Evolutionary conservation across 2,113 vertebrate genomes (phyloP).

Genomic region (Rhegmatorhina hoffmannsi): DNA sequence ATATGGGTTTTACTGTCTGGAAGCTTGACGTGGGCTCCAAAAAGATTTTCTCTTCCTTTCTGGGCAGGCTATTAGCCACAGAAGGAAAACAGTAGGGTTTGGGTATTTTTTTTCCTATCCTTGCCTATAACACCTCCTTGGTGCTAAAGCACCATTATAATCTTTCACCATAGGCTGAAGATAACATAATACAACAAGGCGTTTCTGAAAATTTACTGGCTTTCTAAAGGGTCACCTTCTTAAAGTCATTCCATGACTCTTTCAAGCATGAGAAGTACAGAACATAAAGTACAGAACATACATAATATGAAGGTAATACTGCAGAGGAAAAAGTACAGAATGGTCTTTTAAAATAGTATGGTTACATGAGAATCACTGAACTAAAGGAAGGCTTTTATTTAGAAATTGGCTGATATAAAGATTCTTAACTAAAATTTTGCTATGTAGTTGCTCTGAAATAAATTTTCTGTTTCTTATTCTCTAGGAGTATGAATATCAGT

Average conservation of each 20-base stretch:
- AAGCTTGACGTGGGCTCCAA: background rate
- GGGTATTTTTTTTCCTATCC: background rate
- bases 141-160: background rate
- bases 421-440: background rate
- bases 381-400: conserved; percentile 2
- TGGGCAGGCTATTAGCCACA: background rate
- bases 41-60: background rate
- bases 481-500: conserved; percentile 6
- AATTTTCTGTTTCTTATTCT: conserved; percentile 19
- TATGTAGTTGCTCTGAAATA: background rate
- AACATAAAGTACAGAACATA: conserved; percentile 11
- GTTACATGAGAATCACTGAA: background rate
- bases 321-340: conserved; percentile 4
- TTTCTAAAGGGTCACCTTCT: conserved; percentile 54
- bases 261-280: background rate
- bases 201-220: background rate
- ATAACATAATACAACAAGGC: background rate
- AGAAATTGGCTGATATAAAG: background rate
- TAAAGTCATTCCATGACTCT: conserved; percentile 6
- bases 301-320: conserved; percentile 4
- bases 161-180: background rate
- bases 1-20: background rate
- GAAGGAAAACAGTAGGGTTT: background rate
- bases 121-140: background rate
- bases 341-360: background rate